These are phyloP conservation scores for Butorides virescens DNA, from an alignment of 2,113 vertebrate genomes.

Conservation along the genomic window DNA sequence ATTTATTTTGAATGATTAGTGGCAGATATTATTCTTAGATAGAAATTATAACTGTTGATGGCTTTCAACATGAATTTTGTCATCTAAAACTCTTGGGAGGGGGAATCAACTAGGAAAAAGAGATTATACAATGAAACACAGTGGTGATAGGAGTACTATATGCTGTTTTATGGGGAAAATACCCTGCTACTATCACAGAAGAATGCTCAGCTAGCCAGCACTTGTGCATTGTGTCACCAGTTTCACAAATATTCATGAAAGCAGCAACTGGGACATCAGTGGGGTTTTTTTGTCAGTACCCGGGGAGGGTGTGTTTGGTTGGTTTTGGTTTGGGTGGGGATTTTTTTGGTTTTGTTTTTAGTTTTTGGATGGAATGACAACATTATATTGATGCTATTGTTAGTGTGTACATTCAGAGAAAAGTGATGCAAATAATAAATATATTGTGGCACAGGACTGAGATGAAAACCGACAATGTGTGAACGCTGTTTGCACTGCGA, in stretches of 20 bases:
- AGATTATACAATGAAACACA: neutral
- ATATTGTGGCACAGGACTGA: neutral
- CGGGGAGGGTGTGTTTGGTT: fast-evolving
- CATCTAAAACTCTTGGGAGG: neutral
- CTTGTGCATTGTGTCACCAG: neutral
- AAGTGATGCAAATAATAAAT: neutral
- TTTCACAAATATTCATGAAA: neutral
- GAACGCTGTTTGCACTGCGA: neutral
- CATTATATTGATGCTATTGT: neutral
- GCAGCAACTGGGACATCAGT: neutral
- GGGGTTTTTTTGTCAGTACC: neutral
- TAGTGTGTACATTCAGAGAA: neutral
- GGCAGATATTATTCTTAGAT: neutral
- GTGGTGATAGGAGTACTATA: neutral
- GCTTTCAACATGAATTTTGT: neutral
- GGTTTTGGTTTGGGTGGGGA: neutral
- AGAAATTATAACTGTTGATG: neutral
- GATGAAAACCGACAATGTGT: neutral
- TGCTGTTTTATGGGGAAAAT: neutral
- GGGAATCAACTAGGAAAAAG: neutral
- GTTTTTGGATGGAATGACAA: neutral
- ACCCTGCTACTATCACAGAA: neutral
- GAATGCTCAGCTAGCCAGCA: neutral
- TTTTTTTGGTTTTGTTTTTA: neutral
- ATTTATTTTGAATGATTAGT: constrained; percentile 31